Evolutionary conservation across 2,113 vertebrate species (phyloP).

Genomic region (Ciconia maguari): DNA sequence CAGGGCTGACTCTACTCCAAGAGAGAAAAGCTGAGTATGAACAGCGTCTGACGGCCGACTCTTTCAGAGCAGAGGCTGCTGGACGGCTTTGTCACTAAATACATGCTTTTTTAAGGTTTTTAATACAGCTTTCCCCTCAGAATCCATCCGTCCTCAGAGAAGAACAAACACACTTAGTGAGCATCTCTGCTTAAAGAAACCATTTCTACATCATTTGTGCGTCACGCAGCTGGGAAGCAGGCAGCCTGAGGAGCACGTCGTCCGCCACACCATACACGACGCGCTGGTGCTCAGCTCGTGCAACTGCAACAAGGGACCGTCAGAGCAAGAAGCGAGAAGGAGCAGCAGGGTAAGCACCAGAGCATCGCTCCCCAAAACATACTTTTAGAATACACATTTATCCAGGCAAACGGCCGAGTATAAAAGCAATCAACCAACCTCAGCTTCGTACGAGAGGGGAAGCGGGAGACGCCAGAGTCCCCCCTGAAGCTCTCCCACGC

Average conservation of each 20-base stretch:
- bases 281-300: accelerated
- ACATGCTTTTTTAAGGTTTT: neutral
- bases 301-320: no score
- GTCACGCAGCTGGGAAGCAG: neutral
- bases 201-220: accelerated
- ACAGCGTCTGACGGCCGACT: accelerated
- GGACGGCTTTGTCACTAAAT: neutral
- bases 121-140: neutral
- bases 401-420: neutral
- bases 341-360: neutral
- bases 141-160: neutral
- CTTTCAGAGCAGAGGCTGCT: no score
- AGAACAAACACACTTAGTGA: neutral
- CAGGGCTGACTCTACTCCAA: neutral
- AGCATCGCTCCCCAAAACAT: neutral
- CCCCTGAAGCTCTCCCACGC: neutral
- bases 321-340: neutral
- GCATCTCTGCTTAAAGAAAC: neutral
- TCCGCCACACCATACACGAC: accelerated
- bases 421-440: neutral
- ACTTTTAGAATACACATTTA: accelerated
- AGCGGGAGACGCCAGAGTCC: accelerated
- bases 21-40: neutral
- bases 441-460: neutral
- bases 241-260: accelerated